Base-by-base conservation (phyloP, 2,113 vertebrate species). In the Lathamus discolor region DNA sequence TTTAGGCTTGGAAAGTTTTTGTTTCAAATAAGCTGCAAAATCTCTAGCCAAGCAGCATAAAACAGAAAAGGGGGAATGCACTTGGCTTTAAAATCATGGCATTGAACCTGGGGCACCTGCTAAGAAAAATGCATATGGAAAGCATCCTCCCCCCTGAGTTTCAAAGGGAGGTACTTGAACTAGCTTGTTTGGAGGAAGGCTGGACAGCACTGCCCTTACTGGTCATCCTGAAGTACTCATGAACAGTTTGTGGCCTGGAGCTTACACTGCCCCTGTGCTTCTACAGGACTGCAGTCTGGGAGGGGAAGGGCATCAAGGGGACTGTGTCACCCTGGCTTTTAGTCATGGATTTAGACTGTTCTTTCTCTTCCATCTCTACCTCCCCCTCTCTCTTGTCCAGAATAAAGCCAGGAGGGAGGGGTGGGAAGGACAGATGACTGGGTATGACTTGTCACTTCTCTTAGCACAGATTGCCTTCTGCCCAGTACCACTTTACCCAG, bases 321-420 rank as follows among this genome's bases (percentile, higher is more conserved):
- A 10, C 24, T 41, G 39, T 0, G 1, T 66, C 46, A 17, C 31
- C 1, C 1, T 61, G 44, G 18, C 51, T 63, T 86, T 1, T 25
- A 70, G 44, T 76, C 5, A 14, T 17, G 14, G 59, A 25, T 77
- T 94, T 87, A 51, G 0, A 2, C 10, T 2, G 1, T 27, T 68
- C 48, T 82, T 87, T 82, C 24, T 64, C 43, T 91, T 93, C 24
- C 6, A 5, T 43, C 17, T 88, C 29, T 73, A 6, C 22, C 23
- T 86, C 6, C 13, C 10, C 12, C 2, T 80, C 35, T 18, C 9
- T 69, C 31, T 59, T 87, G 29, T 25, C 59, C 55, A 67, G 31
- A 68, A 28, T 46, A 88, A 86, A 83, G 11, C 41, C 51, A 19
- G 62, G 79, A 55, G 37, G 55, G 55, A 57, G 33, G 55, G 55